A percentile compares a stretch with the other conserved stretches of the same genome.
Evolutionary conservation across 2,797 vertebrate genomes (phyloP).

Genomic region (Notolabrus celidotus): DNA sequence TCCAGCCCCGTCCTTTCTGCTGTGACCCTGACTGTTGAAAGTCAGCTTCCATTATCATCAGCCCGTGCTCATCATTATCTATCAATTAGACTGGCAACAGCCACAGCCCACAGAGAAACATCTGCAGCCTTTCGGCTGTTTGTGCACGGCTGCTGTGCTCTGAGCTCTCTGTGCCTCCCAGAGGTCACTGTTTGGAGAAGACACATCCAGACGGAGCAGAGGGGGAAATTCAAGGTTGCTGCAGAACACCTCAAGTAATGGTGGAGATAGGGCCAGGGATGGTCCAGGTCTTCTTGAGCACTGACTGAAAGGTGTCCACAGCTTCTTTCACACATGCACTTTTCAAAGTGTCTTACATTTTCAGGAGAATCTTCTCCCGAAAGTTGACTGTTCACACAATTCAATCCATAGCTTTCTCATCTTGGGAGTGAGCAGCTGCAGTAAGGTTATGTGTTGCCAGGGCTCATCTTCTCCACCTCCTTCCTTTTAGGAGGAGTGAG

Average conservation of each 20-base stretch:
- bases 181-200: slow-evolving; percentile 22
- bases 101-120: slow-evolving; percentile 76
- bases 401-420: too few relatives aligned
- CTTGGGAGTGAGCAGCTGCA: too few relatives aligned
- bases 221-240: slow-evolving; percentile 24
- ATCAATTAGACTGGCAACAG: slow-evolving; percentile 80
- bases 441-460: too few relatives aligned
- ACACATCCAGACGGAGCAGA: slow-evolving; percentile 32
- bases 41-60: slow-evolving; percentile 81
- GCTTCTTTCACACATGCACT: too few relatives aligned
- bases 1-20: slow-evolving; percentile 31
- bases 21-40: slow-evolving; percentile 70
- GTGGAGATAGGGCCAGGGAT: background rate
- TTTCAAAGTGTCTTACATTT: too few relatives aligned
- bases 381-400: too few relatives aligned
- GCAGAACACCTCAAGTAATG: slow-evolving; percentile 27
- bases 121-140: slow-evolving; percentile 79
- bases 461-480: too few relatives aligned
- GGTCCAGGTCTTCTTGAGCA: background rate
- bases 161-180: slow-evolving; percentile 53
- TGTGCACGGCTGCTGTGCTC: slow-evolving; percentile 44
- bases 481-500: too few relatives aligned
- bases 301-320: too few relatives aligned
- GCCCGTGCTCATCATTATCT: slow-evolving; percentile 73
- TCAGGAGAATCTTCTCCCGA: too few relatives aligned